Evolutionary conservation across 2,888 invertebrate species (phyloP).

Genomic region (Spilarctia lutea): DNA sequence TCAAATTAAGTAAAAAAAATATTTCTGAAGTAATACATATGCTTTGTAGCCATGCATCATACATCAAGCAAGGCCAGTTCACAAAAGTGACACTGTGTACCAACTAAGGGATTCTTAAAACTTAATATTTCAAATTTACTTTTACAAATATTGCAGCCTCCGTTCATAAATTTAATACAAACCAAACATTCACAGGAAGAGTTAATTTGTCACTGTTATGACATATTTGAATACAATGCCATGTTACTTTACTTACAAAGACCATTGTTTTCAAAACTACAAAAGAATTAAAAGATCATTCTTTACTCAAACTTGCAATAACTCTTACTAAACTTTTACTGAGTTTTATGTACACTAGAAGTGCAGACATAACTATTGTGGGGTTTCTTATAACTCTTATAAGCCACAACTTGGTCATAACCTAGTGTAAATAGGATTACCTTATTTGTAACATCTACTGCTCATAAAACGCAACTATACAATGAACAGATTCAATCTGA

Average conservation of each 20-base stretch:
- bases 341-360: constrained; percentile 15
- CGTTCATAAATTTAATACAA: constrained; percentile 2
- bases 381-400: constrained; percentile 58
- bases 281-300: constrained; percentile 8
- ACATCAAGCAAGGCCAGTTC: too few species aligned
- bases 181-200: constrained; percentile 19
- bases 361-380: constrained; percentile 44
- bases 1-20: neutral
- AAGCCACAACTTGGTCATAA: constrained; percentile 56
- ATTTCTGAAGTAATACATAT: neutral
- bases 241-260: constrained; percentile 33
- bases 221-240: constrained; percentile 40
- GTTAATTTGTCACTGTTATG: constrained; percentile 23
- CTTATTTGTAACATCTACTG: constrained; percentile 33
- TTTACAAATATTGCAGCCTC: neutral
- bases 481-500: constrained; percentile 48
- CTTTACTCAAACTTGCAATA: constrained; percentile 4
- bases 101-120: neutral
- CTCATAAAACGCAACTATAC: constrained; percentile 33
- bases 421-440: constrained; percentile 62
- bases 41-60: too few species aligned
- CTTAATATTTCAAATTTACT: neutral
- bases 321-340: constrained; percentile 13
- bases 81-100: neutral
- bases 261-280: constrained; percentile 35